Percentiles rank a stretch among this genome's conserved stretches.
These are phyloP conservation scores for Synanceia verrucosa DNA, from an alignment of 2,797 vertebrate genomes.

Conservation along the genomic window DNA sequence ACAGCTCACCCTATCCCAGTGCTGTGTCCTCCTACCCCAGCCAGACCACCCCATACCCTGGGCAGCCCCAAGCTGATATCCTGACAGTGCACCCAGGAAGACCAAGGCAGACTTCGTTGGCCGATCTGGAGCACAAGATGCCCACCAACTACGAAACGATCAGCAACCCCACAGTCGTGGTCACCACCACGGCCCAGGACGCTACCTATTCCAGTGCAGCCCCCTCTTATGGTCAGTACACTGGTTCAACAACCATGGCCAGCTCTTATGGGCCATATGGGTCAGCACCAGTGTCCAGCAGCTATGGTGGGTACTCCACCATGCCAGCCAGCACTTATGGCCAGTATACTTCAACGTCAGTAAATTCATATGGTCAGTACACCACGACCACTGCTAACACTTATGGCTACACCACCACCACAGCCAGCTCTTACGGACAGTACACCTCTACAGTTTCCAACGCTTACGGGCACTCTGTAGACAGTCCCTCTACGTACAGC, in stretches of 20 bases:
- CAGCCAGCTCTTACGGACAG: slow-evolving; percentile 83
- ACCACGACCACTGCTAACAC: slow-evolving; percentile 82
- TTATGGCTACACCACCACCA: slow-evolving; percentile 83
- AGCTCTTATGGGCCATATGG: slow-evolving; percentile 81
- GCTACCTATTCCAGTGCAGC: slow-evolving; percentile 82
- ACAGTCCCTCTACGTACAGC: slow-evolving; percentile 88
- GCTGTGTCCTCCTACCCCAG: slow-evolving; percentile 84
- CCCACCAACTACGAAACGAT: slow-evolving; percentile 97
- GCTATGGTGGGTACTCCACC: slow-evolving; percentile 80
- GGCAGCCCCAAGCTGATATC: slow-evolving; percentile 85
- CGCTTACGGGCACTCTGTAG: slow-evolving; percentile 84
- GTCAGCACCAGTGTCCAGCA: slow-evolving; percentile 76
- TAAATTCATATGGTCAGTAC: slow-evolving; percentile 80
- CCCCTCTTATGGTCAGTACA: slow-evolving; percentile 81
- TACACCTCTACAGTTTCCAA: slow-evolving; percentile 81
- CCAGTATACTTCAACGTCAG: slow-evolving; percentile 78
- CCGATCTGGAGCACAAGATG: slow-evolving; percentile 96
- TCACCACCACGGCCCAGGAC: slow-evolving; percentile 88
- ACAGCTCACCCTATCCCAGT: slow-evolving; percentile 86
- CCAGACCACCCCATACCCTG: slow-evolving; percentile 85
- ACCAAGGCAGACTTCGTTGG: slow-evolving; percentile 92
- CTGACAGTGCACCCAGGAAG: slow-evolving; percentile 87
- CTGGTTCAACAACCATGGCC: slow-evolving; percentile 77
- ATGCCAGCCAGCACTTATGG: slow-evolving; percentile 80
- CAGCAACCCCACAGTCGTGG: slow-evolving; percentile 84